Evolutionary conservation across 2,113 vertebrate genomes (phyloP).

Genomic region (Jaculus jaculus): DNA sequence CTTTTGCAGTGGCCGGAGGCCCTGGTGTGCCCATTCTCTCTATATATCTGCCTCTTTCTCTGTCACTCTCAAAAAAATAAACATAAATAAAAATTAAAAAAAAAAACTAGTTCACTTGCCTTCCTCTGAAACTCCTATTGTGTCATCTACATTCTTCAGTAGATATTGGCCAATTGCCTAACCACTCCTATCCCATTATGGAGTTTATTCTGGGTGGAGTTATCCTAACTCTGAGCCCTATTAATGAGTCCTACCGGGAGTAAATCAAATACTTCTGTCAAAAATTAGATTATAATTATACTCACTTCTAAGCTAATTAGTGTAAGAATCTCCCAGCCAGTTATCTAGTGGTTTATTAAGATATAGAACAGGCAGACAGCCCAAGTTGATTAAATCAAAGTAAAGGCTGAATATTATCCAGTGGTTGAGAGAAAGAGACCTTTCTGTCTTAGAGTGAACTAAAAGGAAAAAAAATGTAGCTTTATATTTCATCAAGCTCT

Average conservation of each 20-base stretch:
- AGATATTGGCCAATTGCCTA: slow-evolving; percentile 15
- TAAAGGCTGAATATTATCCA: not conserved
- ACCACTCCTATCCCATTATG: not conserved
- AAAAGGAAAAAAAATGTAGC: not conserved
- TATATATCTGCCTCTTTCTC: too few species aligned
- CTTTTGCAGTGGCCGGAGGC: too few species aligned
- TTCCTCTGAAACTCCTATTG: not conserved
- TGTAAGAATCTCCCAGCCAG: not conserved
- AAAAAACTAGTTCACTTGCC: not conserved
- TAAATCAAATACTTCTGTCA: not conserved
- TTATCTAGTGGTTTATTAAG: not conserved
- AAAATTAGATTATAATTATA: not conserved
- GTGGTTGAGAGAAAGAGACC: not conserved
- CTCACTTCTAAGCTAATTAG: not conserved
- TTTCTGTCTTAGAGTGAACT: not conserved
- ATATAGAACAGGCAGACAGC: not conserved
- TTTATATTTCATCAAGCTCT: not conserved
- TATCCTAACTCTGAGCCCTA: not conserved
- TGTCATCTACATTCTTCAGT: not conserved
- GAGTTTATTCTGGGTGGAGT: slow-evolving; percentile 9
- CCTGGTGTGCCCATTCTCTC: too few species aligned
- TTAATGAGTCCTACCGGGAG: not conserved
- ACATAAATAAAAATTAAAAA: too few species aligned
- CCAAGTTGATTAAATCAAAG: slow-evolving; percentile 14
- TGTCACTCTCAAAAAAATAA: too few species aligned